Conservation (phyloP, 2,797 vertebrate species). For the Sorex maritimensis region DNA sequence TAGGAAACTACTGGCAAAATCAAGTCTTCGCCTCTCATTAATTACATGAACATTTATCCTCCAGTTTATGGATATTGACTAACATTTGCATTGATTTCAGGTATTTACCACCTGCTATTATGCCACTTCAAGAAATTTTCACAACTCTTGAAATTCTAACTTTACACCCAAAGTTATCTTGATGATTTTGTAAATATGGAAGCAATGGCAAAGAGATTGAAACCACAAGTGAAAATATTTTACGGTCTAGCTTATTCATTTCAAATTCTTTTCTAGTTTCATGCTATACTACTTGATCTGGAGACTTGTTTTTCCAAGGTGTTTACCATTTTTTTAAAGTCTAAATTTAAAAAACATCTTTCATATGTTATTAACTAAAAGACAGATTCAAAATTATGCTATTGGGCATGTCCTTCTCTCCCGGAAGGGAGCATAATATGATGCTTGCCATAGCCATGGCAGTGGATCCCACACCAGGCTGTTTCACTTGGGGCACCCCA, state of each 20-base stretch:
- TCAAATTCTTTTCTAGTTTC: neutral
- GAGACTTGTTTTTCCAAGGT: neutral
- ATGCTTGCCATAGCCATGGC: no score
- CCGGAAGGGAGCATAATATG: no score
- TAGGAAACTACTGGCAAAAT: neutral
- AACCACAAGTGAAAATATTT: no score
- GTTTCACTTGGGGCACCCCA: no score
- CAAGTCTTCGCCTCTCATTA: neutral
- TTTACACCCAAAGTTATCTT: no score
- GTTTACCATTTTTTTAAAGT: neutral
- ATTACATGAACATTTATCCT: slow-evolving; percentile 29
- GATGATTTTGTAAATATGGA: no score
- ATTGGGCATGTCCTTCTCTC: no score
- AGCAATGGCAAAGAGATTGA: no score
- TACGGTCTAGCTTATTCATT: neutral
- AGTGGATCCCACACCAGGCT: no score
- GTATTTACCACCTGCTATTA: neutral
- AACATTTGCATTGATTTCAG: slow-evolving; percentile 12
- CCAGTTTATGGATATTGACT: slow-evolving; percentile 25
- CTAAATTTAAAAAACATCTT: slow-evolving; percentile 20
- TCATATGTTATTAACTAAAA: slow-evolving; percentile 38
- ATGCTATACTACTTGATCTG: neutral
- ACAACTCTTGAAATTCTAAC: no score
- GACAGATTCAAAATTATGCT: neutral
- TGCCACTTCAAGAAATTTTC: neutral